Evolutionary conservation across 2,888 invertebrate species (phyloP), one percentile per base, ranked within the genome.

Genomic region (Diachrysia chrysitis): DNA sequence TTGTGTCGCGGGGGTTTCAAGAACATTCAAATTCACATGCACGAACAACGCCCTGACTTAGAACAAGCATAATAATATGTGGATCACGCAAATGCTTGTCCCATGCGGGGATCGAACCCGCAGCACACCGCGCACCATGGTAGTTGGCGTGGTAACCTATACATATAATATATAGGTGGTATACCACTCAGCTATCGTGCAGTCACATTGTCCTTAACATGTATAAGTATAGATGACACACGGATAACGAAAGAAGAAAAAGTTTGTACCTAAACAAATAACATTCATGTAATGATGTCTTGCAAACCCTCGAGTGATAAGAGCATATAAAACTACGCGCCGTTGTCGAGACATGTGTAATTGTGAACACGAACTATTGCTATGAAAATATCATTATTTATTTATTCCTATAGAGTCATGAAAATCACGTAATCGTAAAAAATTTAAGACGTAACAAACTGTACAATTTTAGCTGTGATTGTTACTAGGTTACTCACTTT

Each of bases 401-500:
- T 42, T 42, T n/a, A 42, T 42, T 16, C 37, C 37, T 16, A 37
- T 37, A 37, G 0, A 42, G 42, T 42, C 42, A 42, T 42, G n/a
- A 42, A 42, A 42, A 42, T 42, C 6, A 16, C 1, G 16, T n/a
- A n/a, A 42, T 42, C n/a, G 42, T n/a, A 42, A 42, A 42, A 42
- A n/a, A 14, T 4, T 4, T 42, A 4, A 42, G 32, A 32, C 32
- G 10, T 32, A 32, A 32, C 32, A 10, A 10, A 32, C 32, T 32
- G 10, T 32, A 32, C 32, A 32, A 6, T 32, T 10, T 32, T 7
- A 32, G 29, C 6, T 32, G 9, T 32, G 7, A 32, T 7, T 32
- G 0, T 10, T 25, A 25, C 5, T 3, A 25, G 5, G 10, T 1
- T 12, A 48, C 63, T 93, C 87, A 99, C 99, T 91, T 98, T 96